phyloP scores from a whole-genome alignment of 2,888 invertebrate species.

The Catocala nupta region DNA sequence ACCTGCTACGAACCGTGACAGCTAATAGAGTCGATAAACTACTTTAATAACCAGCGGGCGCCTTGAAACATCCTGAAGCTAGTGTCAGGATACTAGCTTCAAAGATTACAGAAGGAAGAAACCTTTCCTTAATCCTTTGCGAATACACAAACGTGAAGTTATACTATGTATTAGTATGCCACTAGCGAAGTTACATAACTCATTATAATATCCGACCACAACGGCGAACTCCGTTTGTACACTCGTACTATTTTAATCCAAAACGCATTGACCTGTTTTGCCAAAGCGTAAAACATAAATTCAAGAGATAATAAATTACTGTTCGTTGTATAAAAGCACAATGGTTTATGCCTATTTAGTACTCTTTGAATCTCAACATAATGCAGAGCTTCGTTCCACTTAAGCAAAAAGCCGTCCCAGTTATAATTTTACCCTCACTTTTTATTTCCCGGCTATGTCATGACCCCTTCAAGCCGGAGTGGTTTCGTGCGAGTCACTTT shows the following conservation, averaged over 20 bases:
- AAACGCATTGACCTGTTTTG: conserved; percentile 16
- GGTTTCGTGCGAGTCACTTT: conserved; percentile 49
- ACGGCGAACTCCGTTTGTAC: not conserved
- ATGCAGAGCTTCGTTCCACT: conserved; percentile 52
- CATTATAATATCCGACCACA: not conserved
- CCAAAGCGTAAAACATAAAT: conserved; percentile 8
- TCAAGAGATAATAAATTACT: conserved; percentile 43
- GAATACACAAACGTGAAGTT: too few species aligned
- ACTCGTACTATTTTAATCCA: conserved; percentile 4
- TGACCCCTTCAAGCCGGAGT: conserved; percentile 44
- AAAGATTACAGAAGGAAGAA: too few species aligned
- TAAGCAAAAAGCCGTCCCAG: conserved; percentile 49
- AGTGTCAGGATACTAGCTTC: too few species aligned
- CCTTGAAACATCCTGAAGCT: too few species aligned
- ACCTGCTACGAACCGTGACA: too few species aligned
- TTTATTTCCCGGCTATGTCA: conserved; percentile 46
- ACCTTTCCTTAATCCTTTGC: too few species aligned
- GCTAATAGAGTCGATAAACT: too few species aligned
- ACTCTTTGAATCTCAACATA: conserved; percentile 43
- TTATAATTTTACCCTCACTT: conserved; percentile 55
- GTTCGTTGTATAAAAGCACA: conserved; percentile 53
- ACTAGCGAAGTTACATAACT: not conserved
- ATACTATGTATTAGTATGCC: too few species aligned
- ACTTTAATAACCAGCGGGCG: too few species aligned
- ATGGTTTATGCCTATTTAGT: conserved; percentile 43